Percentiles rank a stretch among this genome's conserved stretches.
phyloP scores from a whole-genome alignment of 1,140 invertebrate species.

The Eurosta solidaginis region DNA sequence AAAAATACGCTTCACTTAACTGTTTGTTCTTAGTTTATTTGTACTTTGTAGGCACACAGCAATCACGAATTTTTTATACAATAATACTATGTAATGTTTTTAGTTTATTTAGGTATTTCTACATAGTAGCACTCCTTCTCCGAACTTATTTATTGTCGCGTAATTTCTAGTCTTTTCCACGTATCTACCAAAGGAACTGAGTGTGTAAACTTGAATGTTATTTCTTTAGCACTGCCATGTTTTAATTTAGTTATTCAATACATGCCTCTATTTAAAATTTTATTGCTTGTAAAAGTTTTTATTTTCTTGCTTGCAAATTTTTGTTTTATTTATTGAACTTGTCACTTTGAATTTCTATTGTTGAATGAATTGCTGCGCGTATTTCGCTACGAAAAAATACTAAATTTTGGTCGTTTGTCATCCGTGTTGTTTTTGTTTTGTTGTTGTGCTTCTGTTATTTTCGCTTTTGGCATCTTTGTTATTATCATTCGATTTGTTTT shows the following conservation, averaged over 20 bases:
- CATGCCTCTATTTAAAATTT: slow-evolving; percentile 32
- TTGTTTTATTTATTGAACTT: slow-evolving; percentile 39
- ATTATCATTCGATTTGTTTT: slow-evolving; percentile 39
- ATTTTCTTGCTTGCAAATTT: not conserved
- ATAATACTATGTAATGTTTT: too few relatives aligned
- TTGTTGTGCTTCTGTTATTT: slow-evolving; percentile 28
- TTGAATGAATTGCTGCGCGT: slow-evolving; percentile 38
- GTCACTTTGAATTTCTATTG: slow-evolving; percentile 41
- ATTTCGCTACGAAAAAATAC: not conserved
- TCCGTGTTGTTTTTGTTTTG: slow-evolving; percentile 14
- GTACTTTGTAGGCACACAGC: not conserved
- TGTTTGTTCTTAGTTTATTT: not conserved
- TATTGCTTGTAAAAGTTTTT: not conserved
- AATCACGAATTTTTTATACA: not conserved
- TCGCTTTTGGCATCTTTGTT: slow-evolving; percentile 31
- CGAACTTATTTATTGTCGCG: not conserved
- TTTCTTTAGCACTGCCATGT: not conserved
- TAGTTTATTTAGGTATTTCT: too few relatives aligned
- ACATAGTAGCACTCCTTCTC: too few relatives aligned
- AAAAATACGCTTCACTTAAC: not conserved
- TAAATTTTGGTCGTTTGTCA: slow-evolving; percentile 3
- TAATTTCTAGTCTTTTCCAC: not conserved
- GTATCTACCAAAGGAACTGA: not conserved
- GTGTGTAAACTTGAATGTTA: not conserved
- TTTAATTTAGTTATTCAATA: not conserved